Conservation (phyloP, 2,797 vertebrate species). For the Clarias pachynema region DNA sequence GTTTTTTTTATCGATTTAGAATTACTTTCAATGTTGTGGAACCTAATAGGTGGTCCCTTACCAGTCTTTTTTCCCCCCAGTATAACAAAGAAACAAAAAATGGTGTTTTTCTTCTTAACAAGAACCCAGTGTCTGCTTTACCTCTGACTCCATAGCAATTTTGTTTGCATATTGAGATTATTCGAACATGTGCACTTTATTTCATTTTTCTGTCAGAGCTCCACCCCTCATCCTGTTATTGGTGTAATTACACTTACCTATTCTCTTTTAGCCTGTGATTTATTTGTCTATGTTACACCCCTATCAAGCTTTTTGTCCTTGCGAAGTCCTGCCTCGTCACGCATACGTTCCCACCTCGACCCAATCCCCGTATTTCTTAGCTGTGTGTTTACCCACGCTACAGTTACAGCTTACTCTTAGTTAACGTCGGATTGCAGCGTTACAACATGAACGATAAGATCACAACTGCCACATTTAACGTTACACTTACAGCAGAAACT, state of each 20-base stretch:
- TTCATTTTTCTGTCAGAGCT: constrained; percentile 45
- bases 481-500: neutral
- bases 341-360: neutral
- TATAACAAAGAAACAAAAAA: neutral
- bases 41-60: neutral
- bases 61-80: neutral
- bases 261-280: neutral
- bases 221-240: neutral
- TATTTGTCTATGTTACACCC: neutral
- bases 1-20: neutral
- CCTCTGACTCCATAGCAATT: neutral
- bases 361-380: neutral
- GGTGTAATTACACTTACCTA: neutral
- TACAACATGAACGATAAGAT: neutral
- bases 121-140: neutral
- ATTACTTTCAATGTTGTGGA: neutral
- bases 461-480: neutral
- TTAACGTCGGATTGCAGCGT: neutral
- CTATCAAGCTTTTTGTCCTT: no score
- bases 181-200: neutral
- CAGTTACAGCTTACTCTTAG: neutral
- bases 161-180: neutral
- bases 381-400: neutral
- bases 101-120: neutral
- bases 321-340: neutral